Evolutionary conservation across 2,797 vertebrate species (phyloP), one percentile per base, ranked within the genome.

Genomic region (Pangasius macronema): DNA sequence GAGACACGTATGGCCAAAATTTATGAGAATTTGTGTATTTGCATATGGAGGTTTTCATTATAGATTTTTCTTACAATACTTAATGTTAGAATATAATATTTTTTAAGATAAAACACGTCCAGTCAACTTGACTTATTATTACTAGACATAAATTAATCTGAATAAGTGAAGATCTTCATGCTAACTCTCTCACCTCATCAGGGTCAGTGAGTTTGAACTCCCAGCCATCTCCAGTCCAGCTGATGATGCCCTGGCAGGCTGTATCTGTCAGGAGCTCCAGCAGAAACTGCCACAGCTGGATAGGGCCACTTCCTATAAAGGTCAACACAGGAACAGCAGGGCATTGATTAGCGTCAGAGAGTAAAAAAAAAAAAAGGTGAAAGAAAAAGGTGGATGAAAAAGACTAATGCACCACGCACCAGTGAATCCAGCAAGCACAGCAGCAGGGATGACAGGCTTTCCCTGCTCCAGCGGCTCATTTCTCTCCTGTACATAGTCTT

Each of bases 181-280:
- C 55, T 61, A 61, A 61, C 24, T 30, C 59, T 39, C 93, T 36
- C 90, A 97, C 97, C 96, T 97, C 97, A 46, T 97, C 97, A 0
- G 97, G 97, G 88, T 97, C 97, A 4, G 95, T 95, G 3, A 97
- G 96, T 92, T 97, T 97, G 63, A 97, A 97, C 85, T 97, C 97
- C 97, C 97, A 97, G 73, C 97, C 97, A 10, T 97, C 97, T 82
- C 96, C 96, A 0, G 97, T 97, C 97, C 97, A 97, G 59, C 97
- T 97, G 89, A 97, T 97, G 92, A 97, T 97, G 0, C 95, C 92
- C 87, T 97, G 97, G 91, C 97, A 97, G 27, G 96, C 96, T 49
- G 96, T 96, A 92, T 97, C 97, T 0, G 97, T 97, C 84, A 97
- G 93, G 57, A 97, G 91, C 83, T 97, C 97, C 90, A 97, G 91